Percentiles rank a stretch among this genome's conserved stretches.
These are phyloP conservation scores for Trichonephila clavata DNA, from an alignment of 1,140 invertebrate species.

Conservation along the genomic window DNA sequence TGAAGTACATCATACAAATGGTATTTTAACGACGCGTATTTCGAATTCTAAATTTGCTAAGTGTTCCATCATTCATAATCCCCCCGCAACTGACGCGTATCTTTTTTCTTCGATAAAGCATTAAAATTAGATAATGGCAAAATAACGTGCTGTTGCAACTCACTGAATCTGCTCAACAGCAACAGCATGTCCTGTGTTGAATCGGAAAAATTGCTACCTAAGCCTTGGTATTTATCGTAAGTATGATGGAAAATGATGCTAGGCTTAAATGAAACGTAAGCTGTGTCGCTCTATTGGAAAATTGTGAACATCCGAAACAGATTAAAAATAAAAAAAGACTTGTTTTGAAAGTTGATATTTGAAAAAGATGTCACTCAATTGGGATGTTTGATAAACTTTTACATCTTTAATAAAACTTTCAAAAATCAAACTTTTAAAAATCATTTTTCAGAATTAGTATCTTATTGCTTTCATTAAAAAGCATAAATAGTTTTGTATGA, in stretches of 20 bases:
- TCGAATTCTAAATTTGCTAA: constrained; percentile 16
- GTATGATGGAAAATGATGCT: neutral
- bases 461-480: too few relatives aligned
- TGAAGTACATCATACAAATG: constrained; percentile 6
- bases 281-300: neutral
- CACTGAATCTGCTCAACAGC: neutral
- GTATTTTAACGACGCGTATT: constrained; percentile 4
- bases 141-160: constrained; percentile 30
- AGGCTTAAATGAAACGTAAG: neutral
- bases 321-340: too few relatives aligned
- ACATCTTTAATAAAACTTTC: too few relatives aligned
- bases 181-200: neutral
- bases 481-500: too few relatives aligned
- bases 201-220: constrained; percentile 18
- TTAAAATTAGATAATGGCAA: constrained; percentile 24
- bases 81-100: neutral
- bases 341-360: too few relatives aligned
- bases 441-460: too few relatives aligned
- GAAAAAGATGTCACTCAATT: too few relatives aligned
- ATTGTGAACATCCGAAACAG: too few relatives aligned
- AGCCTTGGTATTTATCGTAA: neutral
- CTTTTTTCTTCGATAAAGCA: constrained; percentile 10
- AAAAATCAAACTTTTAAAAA: too few relatives aligned
- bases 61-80: constrained; percentile 28
- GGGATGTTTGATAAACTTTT: too few relatives aligned